phyloP scores from a whole-genome alignment of 2,113 vertebrate species.

The Tretioscincus oriximinensis region DNA sequence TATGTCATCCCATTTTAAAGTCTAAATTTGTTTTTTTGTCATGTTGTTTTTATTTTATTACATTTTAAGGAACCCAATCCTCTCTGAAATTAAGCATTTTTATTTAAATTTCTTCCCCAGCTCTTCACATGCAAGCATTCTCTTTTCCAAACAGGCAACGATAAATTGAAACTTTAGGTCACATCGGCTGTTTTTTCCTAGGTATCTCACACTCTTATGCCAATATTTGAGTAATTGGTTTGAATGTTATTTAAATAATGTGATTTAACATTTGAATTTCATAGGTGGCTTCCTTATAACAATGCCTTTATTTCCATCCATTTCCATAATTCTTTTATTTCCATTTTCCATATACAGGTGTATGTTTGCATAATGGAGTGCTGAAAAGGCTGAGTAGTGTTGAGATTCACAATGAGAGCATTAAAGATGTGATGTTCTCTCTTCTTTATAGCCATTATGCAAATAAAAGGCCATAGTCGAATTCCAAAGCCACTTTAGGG shows the following conservation, averaged over 20 bases:
- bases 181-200: neutral
- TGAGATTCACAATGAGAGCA: slow-evolving; percentile 11
- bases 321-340: slow-evolving; percentile 41
- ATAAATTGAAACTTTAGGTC: neutral
- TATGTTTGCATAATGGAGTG: slow-evolving; percentile 27
- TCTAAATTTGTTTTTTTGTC: neutral
- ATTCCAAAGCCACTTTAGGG: slow-evolving; percentile 8
- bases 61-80: neutral
- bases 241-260: slow-evolving; percentile 20
- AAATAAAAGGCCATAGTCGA: slow-evolving; percentile 3
- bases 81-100: neutral
- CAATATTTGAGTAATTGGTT: slow-evolving; percentile 1
- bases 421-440: neutral
- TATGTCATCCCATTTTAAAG: neutral
- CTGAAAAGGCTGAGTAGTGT: slow-evolving; percentile 16
- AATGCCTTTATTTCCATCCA: slow-evolving; percentile 32
- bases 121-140: neutral
- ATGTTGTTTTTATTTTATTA: no score
- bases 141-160: neutral
- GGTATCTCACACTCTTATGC: neutral
- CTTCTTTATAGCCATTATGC: slow-evolving; percentile 29
- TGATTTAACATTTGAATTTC: slow-evolving; percentile 23
- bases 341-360: slow-evolving; percentile 17
- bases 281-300: slow-evolving; percentile 4
- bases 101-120: neutral